phyloP scores from a whole-genome alignment of 92 coral and sea anemone species.

The Chrysogorgia sp. region DNA sequence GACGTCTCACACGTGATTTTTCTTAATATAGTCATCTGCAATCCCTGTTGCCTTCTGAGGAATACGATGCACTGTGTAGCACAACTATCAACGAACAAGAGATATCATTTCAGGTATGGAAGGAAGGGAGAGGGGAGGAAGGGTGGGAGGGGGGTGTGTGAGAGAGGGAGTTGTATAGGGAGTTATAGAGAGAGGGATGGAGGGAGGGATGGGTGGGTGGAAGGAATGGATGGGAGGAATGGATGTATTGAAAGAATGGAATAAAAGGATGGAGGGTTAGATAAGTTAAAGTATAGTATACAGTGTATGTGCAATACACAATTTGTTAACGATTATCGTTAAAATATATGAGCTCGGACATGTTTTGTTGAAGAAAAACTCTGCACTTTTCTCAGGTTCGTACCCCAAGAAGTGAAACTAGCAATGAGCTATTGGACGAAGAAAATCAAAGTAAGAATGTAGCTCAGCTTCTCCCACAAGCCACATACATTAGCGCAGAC shows the following conservation, averaged over 20 bases:
- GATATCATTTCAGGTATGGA: not conserved
- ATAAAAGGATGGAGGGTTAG: not conserved
- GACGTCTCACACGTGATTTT: not conserved
- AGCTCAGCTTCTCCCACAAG: not conserved
- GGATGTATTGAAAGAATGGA: not conserved
- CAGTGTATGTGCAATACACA: too few relatives aligned
- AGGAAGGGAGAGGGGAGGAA: too few relatives aligned
- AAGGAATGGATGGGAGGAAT: too few relatives aligned
- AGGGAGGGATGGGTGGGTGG: too few relatives aligned
- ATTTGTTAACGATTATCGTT: too few relatives aligned
- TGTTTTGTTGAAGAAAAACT: not conserved
- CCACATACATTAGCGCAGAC: not conserved
- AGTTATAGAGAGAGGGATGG: too few relatives aligned
- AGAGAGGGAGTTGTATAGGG: too few relatives aligned
- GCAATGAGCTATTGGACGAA: slow-evolving; percentile 2
- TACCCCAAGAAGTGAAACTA: slow-evolving; percentile 26
- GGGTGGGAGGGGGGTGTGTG: too few relatives aligned
- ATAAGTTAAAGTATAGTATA: not conserved
- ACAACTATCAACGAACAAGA: slow-evolving; percentile 16
- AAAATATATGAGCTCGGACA: not conserved
- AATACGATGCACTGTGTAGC: slow-evolving; percentile 72
- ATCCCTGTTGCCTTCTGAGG: slow-evolving; percentile 81
- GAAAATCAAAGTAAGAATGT: slow-evolving; percentile 29
- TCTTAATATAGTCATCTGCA: slow-evolving; percentile 67
- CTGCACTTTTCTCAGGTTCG: slow-evolving; percentile 18